Evolutionary conservation across 2,113 vertebrate species (phyloP).

Genomic region (Chlorodrepanis virens): DNA sequence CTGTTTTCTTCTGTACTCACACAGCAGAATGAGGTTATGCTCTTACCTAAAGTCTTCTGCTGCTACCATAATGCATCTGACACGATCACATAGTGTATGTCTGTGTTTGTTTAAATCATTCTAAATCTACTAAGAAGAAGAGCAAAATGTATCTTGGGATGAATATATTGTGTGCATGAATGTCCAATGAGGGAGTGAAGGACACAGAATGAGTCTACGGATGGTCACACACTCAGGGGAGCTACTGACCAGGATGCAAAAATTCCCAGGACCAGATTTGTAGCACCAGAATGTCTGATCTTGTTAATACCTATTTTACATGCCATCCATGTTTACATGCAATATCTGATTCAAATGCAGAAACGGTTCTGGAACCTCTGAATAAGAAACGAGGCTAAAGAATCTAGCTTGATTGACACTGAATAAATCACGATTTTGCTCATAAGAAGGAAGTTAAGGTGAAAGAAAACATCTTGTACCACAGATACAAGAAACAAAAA

Average conservation of each 20-base stretch:
- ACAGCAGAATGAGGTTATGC: neutral
- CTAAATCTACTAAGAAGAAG: neutral
- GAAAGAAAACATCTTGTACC: neutral
- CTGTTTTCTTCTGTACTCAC: neutral
- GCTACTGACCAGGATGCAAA: neutral
- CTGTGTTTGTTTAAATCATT: neutral
- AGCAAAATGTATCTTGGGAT: neutral
- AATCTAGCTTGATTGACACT: constrained; percentile 5
- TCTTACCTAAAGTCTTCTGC: neutral
- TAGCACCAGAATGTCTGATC: neutral
- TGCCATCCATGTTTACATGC: neutral
- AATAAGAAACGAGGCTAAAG: neutral
- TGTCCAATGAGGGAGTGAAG: neutral
- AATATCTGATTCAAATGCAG: neutral
- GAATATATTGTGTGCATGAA: neutral
- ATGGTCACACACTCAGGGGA: fast-evolving
- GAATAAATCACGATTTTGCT: constrained; percentile 28
- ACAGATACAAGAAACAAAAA: neutral
- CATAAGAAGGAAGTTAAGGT: neutral
- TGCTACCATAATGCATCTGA: neutral
- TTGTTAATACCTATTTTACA: neutral
- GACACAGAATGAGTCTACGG: neutral
- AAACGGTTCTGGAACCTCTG: neutral
- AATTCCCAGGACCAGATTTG: neutral
- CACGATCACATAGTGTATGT: neutral